Evolutionary conservation across 2,113 vertebrate genomes (phyloP).

Genomic region (Serinus canaria): DNA sequence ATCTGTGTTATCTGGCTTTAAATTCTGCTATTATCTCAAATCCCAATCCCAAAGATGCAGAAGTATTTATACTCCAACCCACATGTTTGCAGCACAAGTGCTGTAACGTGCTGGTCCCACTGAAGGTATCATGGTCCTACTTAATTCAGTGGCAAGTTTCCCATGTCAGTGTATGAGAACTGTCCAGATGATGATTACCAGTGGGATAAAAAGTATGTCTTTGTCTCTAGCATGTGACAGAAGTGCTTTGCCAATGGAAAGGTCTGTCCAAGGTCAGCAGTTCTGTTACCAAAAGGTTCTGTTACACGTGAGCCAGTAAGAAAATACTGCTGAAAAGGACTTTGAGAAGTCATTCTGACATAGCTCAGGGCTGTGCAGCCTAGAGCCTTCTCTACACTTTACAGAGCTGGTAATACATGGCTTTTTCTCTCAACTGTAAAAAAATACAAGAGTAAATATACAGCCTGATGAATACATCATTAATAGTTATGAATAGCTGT

Average conservation of each 20-base stretch:
- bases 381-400: background rate
- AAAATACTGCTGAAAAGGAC: background rate
- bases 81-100: background rate
- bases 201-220: background rate
- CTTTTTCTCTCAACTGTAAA: background rate
- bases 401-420: rapidly evolving
- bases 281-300: background rate
- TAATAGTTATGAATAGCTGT: background rate
- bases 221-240: background rate
- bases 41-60: background rate
- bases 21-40: background rate
- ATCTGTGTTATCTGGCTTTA: background rate
- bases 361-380: background rate
- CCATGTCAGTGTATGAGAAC: background rate
- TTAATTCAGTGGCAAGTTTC: conserved; percentile 17
- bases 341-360: background rate
- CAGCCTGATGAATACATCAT: background rate
- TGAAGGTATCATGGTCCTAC: background rate
- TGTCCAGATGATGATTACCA: background rate
- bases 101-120: background rate
- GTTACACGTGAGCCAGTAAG: background rate
- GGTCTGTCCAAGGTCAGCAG: background rate
- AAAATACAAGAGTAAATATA: background rate
- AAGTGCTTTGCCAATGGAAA: conserved; percentile 2
- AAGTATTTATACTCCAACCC: background rate